Conservation (phyloP, 2,797 vertebrate species). For the Chaenodraco wilsoni region DNA sequence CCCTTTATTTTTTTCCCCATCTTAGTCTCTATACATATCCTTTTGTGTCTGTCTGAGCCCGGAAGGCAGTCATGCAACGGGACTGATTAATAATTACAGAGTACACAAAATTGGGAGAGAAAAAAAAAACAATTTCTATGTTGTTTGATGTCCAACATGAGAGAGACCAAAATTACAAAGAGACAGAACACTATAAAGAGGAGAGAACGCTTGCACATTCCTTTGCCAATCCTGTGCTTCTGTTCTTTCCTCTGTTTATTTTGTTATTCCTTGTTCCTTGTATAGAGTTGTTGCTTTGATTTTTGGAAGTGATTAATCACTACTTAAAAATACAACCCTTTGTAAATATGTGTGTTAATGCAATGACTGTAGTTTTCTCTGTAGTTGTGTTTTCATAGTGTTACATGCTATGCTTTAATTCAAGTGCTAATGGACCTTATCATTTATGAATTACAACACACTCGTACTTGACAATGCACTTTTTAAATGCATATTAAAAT, state of each 20-base stretch:
- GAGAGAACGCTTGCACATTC: constrained; percentile 75
- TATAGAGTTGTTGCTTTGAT: constrained; percentile 39
- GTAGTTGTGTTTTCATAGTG: neutral
- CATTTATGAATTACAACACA: constrained; percentile 9
- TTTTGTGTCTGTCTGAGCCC: constrained; percentile 81
- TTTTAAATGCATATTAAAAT: constrained; percentile 22
- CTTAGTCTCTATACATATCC: constrained; percentile 63
- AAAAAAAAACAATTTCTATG: constrained; percentile 76
- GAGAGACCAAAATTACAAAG: constrained; percentile 89
- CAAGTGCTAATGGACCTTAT: constrained; percentile 10
- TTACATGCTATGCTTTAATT: constrained; percentile 17
- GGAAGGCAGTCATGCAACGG: constrained; percentile 79
- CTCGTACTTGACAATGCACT: constrained; percentile 1
- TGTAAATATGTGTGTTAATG: constrained; percentile 4
- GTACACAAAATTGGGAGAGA: constrained; percentile 79
- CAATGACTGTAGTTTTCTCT: neutral
- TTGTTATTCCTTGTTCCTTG: constrained; percentile 25
- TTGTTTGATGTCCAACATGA: constrained; percentile 87
- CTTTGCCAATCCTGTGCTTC: constrained; percentile 67
- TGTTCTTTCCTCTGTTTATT: constrained; percentile 50
- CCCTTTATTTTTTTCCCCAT: constrained; percentile 47
- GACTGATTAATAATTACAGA: constrained; percentile 88
- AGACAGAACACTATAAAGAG: constrained; percentile 72
- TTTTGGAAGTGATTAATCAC: constrained; percentile 38
- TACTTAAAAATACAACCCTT: constrained; percentile 15